Conservation (phyloP, 2,888 invertebrate genomes). For the Sylvicola cinctus region DNA sequence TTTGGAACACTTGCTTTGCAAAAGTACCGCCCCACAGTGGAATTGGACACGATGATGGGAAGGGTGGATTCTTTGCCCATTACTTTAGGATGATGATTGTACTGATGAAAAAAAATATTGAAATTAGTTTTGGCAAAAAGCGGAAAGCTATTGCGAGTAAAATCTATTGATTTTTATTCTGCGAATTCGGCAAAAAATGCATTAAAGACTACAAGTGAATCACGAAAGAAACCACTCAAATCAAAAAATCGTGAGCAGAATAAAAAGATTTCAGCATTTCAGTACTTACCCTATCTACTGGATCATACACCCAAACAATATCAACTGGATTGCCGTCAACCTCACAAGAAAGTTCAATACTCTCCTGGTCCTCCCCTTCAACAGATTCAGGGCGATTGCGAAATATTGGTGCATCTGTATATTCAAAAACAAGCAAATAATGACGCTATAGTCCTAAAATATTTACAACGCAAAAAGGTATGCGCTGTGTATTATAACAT, state of each 20-base stretch:
- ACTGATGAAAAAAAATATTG: slow-evolving; percentile 1
- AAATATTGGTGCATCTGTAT: slow-evolving; percentile 64
- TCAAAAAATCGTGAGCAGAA: too few species aligned
- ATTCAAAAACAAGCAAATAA: slow-evolving; percentile 5
- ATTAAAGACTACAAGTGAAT: too few species aligned
- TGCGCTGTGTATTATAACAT: background rate
- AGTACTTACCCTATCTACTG: slow-evolving; percentile 41
- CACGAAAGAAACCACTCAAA: too few species aligned
- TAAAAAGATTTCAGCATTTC: too few species aligned
- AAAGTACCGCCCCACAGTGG: slow-evolving; percentile 68
- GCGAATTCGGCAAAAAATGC: too few species aligned
- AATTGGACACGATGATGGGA: slow-evolving; percentile 53
- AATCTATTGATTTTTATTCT: too few species aligned
- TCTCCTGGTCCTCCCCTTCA: slow-evolving; percentile 61
- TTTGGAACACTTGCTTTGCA: slow-evolving; percentile 78
- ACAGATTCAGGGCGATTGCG: slow-evolving; percentile 52
- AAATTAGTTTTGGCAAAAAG: background rate
- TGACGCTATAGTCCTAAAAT: background rate
- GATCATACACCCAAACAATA: slow-evolving; percentile 74
- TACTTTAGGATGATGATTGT: slow-evolving; percentile 23
- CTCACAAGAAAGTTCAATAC: slow-evolving; percentile 63
- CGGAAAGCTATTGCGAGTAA: too few species aligned
- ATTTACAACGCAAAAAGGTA: background rate
- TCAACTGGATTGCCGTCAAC: slow-evolving; percentile 79
- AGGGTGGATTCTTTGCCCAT: slow-evolving; percentile 60